A percentile compares a stretch with the other conserved stretches of the same genome.
These are phyloP conservation scores for Cryptotis parvus DNA, from an alignment of 2,113 vertebrate species.

Conservation along the genomic window DNA sequence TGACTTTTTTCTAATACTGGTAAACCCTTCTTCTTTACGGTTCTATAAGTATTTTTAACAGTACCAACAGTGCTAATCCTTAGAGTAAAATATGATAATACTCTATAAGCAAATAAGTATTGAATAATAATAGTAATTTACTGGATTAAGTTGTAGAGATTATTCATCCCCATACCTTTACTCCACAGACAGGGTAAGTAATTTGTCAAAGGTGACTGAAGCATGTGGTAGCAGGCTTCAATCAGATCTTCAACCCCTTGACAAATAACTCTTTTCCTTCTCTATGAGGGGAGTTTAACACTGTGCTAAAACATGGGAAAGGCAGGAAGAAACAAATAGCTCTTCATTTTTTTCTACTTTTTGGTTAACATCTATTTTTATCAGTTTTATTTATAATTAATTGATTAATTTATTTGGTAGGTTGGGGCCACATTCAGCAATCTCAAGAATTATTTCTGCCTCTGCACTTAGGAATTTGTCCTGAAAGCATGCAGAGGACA, in stretches of 20 bases:
- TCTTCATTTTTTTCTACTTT: neutral
- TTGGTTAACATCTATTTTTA: neutral
- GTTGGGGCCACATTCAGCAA: too few species aligned
- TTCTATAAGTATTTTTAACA: neutral
- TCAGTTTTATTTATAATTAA: too few species aligned
- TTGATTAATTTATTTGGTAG: too few species aligned
- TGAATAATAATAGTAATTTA: neutral
- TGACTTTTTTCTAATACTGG: slow-evolving; percentile 22
- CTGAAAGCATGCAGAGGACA: too few species aligned
- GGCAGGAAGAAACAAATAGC: neutral
- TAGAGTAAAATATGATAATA: neutral
- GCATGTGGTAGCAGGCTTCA: neutral
- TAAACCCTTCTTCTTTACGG: neutral
- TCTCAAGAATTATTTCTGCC: too few species aligned
- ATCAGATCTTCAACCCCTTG: neutral
- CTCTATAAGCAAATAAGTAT: neutral
- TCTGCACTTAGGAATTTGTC: too few species aligned
- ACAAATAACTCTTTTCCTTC: accelerated
- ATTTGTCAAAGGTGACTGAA: neutral
- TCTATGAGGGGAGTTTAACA: neutral
- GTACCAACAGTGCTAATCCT: neutral
- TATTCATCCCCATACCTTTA: neutral
- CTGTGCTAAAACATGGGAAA: neutral
- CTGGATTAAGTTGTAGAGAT: neutral
- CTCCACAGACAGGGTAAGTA: neutral